A percentile compares a stretch with the other conserved stretches of the same genome.
Conservation (phyloP, 2,888 invertebrate genomes). For the Ernsta delagoae region DNA sequence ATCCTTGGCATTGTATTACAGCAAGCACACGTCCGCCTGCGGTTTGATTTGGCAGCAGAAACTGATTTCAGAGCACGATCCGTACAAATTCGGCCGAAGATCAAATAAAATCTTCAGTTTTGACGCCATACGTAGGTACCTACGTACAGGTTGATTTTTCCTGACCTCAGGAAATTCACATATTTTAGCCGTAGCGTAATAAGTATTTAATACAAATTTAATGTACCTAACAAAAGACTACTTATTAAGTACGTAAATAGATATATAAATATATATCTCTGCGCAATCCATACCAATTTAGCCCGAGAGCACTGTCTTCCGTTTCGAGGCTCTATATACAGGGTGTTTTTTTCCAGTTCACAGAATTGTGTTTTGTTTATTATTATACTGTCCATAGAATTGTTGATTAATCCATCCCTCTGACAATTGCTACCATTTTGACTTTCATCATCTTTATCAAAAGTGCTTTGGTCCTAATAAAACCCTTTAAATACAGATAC, state of each 20-base stretch:
- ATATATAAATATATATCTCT: too few relatives aligned
- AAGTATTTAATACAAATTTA: too few relatives aligned
- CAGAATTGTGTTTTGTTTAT: too few relatives aligned
- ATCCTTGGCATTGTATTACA: background rate
- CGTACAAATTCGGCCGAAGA: constrained; percentile 34
- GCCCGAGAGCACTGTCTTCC: background rate
- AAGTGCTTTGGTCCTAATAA: too few relatives aligned
- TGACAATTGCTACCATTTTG: too few relatives aligned
- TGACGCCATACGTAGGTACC: background rate
- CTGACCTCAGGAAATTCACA: background rate
- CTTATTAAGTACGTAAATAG: too few relatives aligned
- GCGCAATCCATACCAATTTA: background rate
- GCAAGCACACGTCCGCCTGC: constrained; percentile 30
- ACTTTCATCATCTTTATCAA: too few relatives aligned
- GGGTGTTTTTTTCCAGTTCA: background rate
- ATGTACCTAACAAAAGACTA: too few relatives aligned
- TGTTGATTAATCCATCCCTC: too few relatives aligned
- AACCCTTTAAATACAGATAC: too few relatives aligned
- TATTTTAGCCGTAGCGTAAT: too few relatives aligned
- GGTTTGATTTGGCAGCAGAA: constrained; percentile 37
- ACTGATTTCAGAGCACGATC: constrained; percentile 16
- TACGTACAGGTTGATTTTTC: constrained; percentile 3
- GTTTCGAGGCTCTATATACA: background rate
- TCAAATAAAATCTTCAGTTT: constrained; percentile 35
- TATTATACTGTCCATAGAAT: too few relatives aligned